Evolutionary conservation across 1,140 invertebrate species (phyloP).

Genomic region (Zaprionus africanus): DNA sequence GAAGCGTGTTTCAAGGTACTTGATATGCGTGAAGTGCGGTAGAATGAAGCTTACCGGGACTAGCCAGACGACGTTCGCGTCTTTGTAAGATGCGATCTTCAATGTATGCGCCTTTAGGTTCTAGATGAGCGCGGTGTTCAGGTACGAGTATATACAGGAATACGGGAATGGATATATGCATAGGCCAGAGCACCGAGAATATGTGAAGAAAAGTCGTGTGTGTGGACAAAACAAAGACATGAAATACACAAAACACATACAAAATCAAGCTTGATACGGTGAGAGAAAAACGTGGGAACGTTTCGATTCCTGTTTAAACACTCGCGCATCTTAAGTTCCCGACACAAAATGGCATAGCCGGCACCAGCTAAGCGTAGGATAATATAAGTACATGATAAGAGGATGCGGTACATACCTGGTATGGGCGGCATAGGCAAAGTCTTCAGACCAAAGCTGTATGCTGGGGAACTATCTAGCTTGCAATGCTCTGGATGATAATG

Average conservation of each 20-base stretch:
- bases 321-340: not conserved
- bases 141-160: constrained; percentile 28
- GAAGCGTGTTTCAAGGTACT: not conserved
- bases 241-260: constrained; percentile 34
- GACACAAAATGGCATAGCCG: constrained; percentile 15
- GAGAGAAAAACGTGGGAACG: not conserved
- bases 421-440: constrained; percentile 66
- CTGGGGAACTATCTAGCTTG: constrained; percentile 87
- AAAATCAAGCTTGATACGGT: constrained; percentile 4
- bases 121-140: constrained; percentile 51
- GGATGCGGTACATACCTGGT: constrained; percentile 62
- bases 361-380: constrained; percentile 19
- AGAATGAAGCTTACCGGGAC: constrained; percentile 73
- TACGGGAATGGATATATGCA: constrained; percentile 21
- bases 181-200: constrained; percentile 38
- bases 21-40: not conserved
- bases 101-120: constrained; percentile 76
- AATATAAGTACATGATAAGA: constrained; percentile 2
- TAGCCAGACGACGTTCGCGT: constrained; percentile 79
- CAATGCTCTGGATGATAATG: constrained; percentile 87
- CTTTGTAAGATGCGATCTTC: constrained; percentile 83
- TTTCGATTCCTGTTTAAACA: not conserved
- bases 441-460: constrained; percentile 86
- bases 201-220: constrained; percentile 45
- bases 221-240: constrained; percentile 32